Percentiles rank a stretch among this genome's conserved stretches.
Conservation (phyloP, 2,888 invertebrate genomes). For the Agrenia bidenticulata region DNA sequence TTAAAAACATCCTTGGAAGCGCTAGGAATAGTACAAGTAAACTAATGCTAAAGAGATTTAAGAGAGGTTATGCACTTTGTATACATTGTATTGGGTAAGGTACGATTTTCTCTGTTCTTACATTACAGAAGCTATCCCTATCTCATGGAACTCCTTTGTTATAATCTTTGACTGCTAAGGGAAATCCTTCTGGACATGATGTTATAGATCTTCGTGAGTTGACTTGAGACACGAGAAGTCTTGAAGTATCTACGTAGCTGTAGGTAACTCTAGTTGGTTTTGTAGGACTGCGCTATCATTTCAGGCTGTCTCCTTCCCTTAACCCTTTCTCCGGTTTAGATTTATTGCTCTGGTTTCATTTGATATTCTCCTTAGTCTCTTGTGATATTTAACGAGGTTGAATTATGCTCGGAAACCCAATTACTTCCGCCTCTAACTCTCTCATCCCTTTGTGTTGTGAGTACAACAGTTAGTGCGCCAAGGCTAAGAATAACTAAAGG, state of each 20-base stretch:
- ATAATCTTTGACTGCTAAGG: too few relatives aligned
- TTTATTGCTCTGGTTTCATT: constrained; percentile 49
- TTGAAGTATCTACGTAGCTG: too few relatives aligned
- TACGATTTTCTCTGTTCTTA: too few relatives aligned
- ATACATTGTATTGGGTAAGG: too few relatives aligned
- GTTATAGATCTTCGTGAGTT: constrained; percentile 19
- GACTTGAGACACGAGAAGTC: constrained; percentile 5
- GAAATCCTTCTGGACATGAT: constrained; percentile 23
- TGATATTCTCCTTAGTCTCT: constrained; percentile 35
- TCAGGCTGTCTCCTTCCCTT: constrained; percentile 49
- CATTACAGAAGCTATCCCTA: too few relatives aligned
- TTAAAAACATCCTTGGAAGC: too few relatives aligned
- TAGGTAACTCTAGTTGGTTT: too few relatives aligned
- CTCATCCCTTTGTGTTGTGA: constrained; percentile 3
- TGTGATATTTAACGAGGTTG: constrained; percentile 49
- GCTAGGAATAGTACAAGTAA: too few relatives aligned
- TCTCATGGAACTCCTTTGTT: too few relatives aligned
- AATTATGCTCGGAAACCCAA: constrained; percentile 50
- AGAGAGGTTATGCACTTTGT: too few relatives aligned
- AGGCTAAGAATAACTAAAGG: constrained; percentile 5
- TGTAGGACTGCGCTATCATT: constrained; percentile 29
- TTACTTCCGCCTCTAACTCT: constrained; percentile 43
- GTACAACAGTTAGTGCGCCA: neutral
- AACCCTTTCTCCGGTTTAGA: constrained; percentile 42
- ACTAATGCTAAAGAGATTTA: too few relatives aligned